Conservation (phyloP, 2,888 invertebrate species). For the Neuroscelio doddi region DNA sequence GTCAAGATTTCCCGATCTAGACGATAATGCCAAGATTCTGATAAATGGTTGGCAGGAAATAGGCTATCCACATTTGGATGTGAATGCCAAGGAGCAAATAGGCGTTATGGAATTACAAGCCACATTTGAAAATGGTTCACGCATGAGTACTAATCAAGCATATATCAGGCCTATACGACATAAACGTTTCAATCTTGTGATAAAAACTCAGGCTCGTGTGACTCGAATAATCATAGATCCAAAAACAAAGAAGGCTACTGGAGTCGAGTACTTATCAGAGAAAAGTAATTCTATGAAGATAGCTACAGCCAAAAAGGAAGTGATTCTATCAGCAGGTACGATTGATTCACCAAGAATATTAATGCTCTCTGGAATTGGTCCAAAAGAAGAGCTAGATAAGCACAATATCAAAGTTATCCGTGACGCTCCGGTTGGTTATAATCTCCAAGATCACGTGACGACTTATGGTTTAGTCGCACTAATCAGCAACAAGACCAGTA, state of each 20-base stretch:
- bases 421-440: constrained; percentile 73
- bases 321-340: constrained; percentile 73
- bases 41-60: constrained; percentile 77
- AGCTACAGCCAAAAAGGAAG: constrained; percentile 71
- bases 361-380: constrained; percentile 75
- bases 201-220: constrained; percentile 73
- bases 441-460: constrained; percentile 74
- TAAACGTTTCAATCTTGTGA: constrained; percentile 68
- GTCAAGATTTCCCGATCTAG: constrained; percentile 78
- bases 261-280: constrained; percentile 70
- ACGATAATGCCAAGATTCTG: constrained; percentile 75
- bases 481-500: constrained; percentile 56
- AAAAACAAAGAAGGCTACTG: constrained; percentile 67
- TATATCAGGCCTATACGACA: constrained; percentile 79
- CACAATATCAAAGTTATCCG: constrained; percentile 67
- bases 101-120: constrained; percentile 78
- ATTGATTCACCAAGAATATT: constrained; percentile 74
- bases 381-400: constrained; percentile 65
- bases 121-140: constrained; percentile 77
- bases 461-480: constrained; percentile 69
- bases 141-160: constrained; percentile 78
- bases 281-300: constrained; percentile 62
- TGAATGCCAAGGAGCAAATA: constrained; percentile 75
- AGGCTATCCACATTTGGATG: constrained; percentile 76
- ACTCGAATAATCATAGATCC: constrained; percentile 74